These are phyloP conservation scores for Dolichallabes microphthalmus DNA, from an alignment of 2,113 vertebrate species.

Conservation along the genomic window DNA sequence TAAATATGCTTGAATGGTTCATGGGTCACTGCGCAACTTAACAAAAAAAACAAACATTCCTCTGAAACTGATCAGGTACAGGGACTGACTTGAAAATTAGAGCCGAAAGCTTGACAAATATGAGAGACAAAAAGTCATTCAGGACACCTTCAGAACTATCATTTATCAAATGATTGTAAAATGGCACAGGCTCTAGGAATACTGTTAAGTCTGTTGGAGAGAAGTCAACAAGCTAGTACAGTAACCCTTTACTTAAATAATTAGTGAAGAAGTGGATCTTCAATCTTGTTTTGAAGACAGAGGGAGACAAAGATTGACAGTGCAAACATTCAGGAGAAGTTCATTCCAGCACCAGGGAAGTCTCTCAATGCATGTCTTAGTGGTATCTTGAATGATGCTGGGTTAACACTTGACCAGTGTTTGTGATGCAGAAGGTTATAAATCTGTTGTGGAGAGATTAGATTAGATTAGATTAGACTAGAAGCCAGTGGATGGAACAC, in stretches of 20 bases:
- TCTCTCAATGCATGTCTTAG: background rate
- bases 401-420: background rate
- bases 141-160: too few relatives aligned
- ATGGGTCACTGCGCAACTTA: too few relatives aligned
- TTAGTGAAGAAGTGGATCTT: background rate
- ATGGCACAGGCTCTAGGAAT: background rate
- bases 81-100: too few relatives aligned
- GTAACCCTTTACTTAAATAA: background rate
- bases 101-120: too few relatives aligned
- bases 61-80: too few relatives aligned
- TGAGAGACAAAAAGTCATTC: too few relatives aligned
- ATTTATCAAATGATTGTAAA: background rate
- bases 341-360: background rate
- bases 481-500: background rate
- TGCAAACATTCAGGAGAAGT: background rate
- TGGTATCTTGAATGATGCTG: background rate
- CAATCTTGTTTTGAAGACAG: background rate
- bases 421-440: background rate
- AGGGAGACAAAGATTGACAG: background rate
- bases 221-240: background rate
- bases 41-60: too few relatives aligned
- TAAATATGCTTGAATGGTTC: too few relatives aligned
- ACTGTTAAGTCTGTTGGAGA: background rate
- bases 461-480: background rate
- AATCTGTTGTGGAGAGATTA: background rate